These are phyloP conservation scores for Semaprochilodus insignis DNA, from an alignment of 2,797 vertebrate genomes.

Conservation along the genomic window DNA sequence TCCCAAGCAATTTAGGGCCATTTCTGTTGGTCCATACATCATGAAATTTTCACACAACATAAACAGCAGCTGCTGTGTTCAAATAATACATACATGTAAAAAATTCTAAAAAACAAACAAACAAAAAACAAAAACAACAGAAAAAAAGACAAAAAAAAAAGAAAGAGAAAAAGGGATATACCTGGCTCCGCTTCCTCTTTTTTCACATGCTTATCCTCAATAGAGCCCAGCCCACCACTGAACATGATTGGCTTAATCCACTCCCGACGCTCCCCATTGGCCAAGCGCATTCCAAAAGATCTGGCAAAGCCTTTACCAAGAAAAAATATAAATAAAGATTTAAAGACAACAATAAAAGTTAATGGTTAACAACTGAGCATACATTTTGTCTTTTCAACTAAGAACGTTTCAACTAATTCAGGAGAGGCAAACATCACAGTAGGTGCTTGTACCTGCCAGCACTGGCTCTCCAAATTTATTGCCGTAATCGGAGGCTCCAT, in stretches of 20 bases:
- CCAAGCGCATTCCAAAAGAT: conserved; percentile 87
- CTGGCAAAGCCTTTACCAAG: conserved; percentile 87
- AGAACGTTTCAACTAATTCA: background rate
- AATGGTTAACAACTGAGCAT: background rate
- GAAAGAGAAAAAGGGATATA: conserved; percentile 51
- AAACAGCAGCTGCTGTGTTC: too few relatives aligned
- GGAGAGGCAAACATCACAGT: background rate
- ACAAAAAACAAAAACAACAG: too few relatives aligned
- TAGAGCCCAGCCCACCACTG: conserved; percentile 89
- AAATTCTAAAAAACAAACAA: too few relatives aligned
- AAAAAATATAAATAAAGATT: background rate
- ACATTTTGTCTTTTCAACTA: background rate
- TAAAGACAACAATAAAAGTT: background rate
- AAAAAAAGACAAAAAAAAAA: too few relatives aligned
- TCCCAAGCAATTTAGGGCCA: too few relatives aligned
- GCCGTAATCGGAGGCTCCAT: conserved; percentile 93
- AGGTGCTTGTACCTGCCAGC: conserved; percentile 78
- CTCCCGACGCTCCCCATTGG: conserved; percentile 84
- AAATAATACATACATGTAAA: too few relatives aligned
- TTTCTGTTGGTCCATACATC: too few relatives aligned
- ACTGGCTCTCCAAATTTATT: conserved; percentile 96
- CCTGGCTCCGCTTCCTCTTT: conserved; percentile 83
- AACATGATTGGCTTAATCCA: conserved; percentile 98
- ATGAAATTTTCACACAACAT: too few relatives aligned
- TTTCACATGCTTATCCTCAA: conserved; percentile 83